Evolutionary conservation across 2,113 vertebrate genomes (phyloP).

Genomic region (Haliaeetus leucogaster): DNA sequence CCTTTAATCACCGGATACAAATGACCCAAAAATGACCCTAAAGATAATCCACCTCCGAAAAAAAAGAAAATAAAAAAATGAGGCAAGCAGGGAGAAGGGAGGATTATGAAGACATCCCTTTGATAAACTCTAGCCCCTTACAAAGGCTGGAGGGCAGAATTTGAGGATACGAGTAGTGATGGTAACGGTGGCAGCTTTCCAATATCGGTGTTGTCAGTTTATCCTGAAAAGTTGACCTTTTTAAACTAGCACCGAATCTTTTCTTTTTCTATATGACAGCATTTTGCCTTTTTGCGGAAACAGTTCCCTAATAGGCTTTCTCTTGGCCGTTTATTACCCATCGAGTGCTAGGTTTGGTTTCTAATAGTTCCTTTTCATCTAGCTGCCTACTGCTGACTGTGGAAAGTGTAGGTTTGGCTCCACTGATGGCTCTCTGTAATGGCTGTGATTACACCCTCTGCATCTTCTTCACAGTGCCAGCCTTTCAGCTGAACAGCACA

Average conservation of each 20-base stretch:
- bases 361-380: conserved; percentile 71
- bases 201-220: not conserved
- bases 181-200: conserved; percentile 24
- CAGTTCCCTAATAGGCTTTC: conserved; percentile 61
- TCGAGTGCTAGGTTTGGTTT: conserved; percentile 63
- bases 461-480: conserved; percentile 72
- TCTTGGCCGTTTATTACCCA: conserved; percentile 52
- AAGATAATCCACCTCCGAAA: not conserved
- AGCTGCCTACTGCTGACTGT: conserved; percentile 72
- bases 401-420: conserved; percentile 76
- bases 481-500: conserved; percentile 71
- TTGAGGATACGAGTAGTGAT: not conserved
- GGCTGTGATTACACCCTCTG: conserved; percentile 78
- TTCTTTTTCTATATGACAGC: conserved; percentile 26
- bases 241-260: not conserved
- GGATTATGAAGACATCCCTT: not conserved
- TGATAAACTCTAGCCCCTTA: not conserved
- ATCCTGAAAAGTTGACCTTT: conserved; percentile 52
- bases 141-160: not conserved
- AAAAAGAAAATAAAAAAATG: not conserved
- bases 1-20: conserved; percentile 3
- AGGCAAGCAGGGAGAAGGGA: not conserved
- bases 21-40: not conserved
- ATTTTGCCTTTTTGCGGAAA: conserved; percentile 31
- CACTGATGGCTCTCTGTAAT: conserved; percentile 72